A percentile compares a stretch with the other conserved stretches of the same genome.
These are phyloP conservation scores for Endotricha flammealis DNA, from an alignment of 2,888 invertebrate genomes.

Conservation along the genomic window DNA sequence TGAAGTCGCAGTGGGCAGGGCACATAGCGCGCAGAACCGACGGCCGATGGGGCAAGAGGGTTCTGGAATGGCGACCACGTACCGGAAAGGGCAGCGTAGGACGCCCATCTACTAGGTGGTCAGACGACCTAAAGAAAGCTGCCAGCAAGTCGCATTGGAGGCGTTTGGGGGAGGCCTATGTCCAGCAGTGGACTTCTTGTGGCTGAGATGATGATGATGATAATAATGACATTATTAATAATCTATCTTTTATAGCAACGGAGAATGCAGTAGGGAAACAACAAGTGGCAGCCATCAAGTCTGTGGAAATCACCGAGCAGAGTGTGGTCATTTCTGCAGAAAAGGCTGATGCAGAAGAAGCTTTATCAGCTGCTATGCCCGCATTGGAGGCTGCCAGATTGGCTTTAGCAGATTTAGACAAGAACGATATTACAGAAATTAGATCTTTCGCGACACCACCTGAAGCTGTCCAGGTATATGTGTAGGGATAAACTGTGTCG, in stretches of 20 bases:
- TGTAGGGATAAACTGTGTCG: too few species aligned
- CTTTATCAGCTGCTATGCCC: slow-evolving; percentile 88
- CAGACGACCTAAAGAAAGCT: too few species aligned
- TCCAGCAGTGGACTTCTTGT: too few species aligned
- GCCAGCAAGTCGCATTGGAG: too few species aligned
- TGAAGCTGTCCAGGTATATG: slow-evolving; percentile 89
- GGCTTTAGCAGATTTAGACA: slow-evolving; percentile 90
- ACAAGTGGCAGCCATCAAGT: slow-evolving; percentile 86
- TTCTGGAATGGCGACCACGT: too few species aligned
- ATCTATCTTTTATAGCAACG: slow-evolving; percentile 74
- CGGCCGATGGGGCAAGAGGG: too few species aligned
- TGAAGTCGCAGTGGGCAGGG: too few species aligned
- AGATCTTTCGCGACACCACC: slow-evolving; percentile 95
- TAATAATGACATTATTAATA: background rate
- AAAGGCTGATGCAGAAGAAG: slow-evolving; percentile 90
- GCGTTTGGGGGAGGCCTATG: too few species aligned
- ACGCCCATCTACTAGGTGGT: too few species aligned
- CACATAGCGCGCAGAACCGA: too few species aligned
- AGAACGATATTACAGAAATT: slow-evolving; percentile 94
- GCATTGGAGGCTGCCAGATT: slow-evolving; percentile 88
- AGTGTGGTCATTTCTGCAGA: slow-evolving; percentile 87
- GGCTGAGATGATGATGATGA: too few species aligned
- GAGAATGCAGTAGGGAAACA: slow-evolving; percentile 87
- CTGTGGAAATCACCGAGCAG: slow-evolving; percentile 89
- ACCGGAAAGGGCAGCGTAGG: too few species aligned